Evolutionary conservation across 2,797 vertebrate species (phyloP).

Genomic region (Acanthopagrus latus): DNA sequence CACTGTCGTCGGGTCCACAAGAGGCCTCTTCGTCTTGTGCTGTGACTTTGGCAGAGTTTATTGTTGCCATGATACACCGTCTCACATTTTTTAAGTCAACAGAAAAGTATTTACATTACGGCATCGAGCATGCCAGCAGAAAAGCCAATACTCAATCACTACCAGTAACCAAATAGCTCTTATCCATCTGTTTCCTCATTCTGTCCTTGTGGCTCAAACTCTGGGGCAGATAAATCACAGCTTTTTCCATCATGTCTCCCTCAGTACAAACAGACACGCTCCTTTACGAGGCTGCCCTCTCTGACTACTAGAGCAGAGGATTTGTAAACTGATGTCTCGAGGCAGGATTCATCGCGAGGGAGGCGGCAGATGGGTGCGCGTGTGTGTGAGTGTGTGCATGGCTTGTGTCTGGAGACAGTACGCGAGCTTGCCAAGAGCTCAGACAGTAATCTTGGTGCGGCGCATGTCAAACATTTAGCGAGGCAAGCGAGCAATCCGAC

Average conservation of each 20-base stretch:
- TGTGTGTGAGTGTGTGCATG: conserved; percentile 65
- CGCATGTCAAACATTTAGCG: conserved; percentile 63
- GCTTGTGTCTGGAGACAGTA: conserved; percentile 70
- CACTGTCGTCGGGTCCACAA: conserved; percentile 60
- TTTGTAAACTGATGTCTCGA: conserved; percentile 74
- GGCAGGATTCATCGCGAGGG: conserved; percentile 68
- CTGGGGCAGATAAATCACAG: conserved; percentile 66
- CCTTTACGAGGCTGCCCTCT: conserved; percentile 67
- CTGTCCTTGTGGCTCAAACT: conserved; percentile 56
- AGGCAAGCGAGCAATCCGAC: conserved; percentile 50
- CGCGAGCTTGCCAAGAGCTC: conserved; percentile 57
- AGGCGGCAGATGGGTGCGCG: conserved; percentile 68
- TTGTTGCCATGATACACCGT: conserved; percentile 55
- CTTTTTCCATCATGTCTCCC: conserved; percentile 74
- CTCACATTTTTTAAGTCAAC: conserved; percentile 66
- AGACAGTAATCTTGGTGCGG: conserved; percentile 61
- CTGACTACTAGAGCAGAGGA: conserved; percentile 58
- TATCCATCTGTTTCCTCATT: conserved; percentile 74
- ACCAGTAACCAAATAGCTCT: conserved; percentile 66
- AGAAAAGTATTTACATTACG: conserved; percentile 60
- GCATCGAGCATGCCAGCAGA: conserved; percentile 50
- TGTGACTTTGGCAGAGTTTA: conserved; percentile 54
- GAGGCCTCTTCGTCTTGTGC: conserved; percentile 65
- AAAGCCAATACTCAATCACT: conserved; percentile 64
- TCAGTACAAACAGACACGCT: conserved; percentile 76